Conservation (phyloP, 2,113 vertebrate species). For the Strix uralensis region DNA sequence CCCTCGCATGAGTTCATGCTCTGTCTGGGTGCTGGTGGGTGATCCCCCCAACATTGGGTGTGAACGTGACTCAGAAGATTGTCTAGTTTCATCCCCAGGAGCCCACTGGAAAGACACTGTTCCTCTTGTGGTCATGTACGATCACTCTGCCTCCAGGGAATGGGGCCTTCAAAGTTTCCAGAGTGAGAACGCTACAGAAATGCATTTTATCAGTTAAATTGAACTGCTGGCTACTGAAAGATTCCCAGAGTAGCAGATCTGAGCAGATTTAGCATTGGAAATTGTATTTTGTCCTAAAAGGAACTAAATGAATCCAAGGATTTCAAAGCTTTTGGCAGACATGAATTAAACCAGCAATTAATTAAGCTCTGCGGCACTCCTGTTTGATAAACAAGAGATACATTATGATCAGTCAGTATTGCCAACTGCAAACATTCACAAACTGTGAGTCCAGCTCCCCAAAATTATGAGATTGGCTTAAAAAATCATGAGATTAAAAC, state of each 20-base stretch:
- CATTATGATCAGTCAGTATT: conserved; percentile 30
- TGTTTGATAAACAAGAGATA: conserved; percentile 33
- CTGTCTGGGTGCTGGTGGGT: background rate
- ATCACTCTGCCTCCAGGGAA: background rate
- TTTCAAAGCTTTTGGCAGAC: conserved; percentile 55
- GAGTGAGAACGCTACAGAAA: background rate
- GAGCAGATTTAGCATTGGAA: conserved; percentile 20
- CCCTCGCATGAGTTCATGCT: background rate
- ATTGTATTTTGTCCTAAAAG: conserved; percentile 35
- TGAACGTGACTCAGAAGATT: background rate
- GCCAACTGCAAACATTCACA: conserved; percentile 27
- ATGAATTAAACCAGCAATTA: conserved; percentile 50
- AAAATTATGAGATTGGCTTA: conserved; percentile 62
- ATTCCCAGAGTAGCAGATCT: background rate
- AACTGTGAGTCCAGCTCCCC: conserved; percentile 37
- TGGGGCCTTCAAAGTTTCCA: background rate
- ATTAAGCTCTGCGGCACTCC: conserved; percentile 13
- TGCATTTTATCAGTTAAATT: background rate
- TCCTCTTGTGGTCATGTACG: background rate
- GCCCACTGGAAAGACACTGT: background rate
- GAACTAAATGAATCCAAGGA: conserved; percentile 29
- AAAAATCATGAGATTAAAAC: conserved; percentile 60
- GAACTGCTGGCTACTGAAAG: background rate
- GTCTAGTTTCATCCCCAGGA: background rate
- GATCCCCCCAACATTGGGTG: rapidly evolving